Percentiles rank a stretch among this genome's conserved stretches.
These are phyloP conservation scores for Harpegnathos saltator DNA, from an alignment of 1,140 invertebrate genomes.

Conservation along the genomic window DNA sequence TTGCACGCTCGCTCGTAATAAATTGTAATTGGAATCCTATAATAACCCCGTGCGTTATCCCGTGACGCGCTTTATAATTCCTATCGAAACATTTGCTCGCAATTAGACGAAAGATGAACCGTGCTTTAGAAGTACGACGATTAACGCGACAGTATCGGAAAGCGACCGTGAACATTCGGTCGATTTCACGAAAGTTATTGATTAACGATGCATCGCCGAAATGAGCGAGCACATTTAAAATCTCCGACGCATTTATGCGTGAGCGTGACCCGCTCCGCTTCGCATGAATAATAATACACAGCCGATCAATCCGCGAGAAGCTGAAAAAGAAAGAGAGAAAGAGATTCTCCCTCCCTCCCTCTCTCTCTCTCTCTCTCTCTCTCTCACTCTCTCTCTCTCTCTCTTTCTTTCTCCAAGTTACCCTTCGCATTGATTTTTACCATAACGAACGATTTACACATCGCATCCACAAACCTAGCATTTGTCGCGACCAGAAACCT, in stretches of 20 bases:
- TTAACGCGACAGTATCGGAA: neutral
- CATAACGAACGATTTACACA: neutral
- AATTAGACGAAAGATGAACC: constrained; percentile 29
- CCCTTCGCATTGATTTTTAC: neutral
- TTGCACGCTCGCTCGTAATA: constrained; percentile 41
- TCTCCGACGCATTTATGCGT: neutral
- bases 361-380: no score
- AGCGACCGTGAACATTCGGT: neutral
- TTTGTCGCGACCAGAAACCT: neutral
- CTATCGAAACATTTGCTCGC: constrained; percentile 31
- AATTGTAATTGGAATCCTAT: constrained; percentile 37
- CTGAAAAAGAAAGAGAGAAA: neutral
- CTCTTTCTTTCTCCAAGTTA: neutral
- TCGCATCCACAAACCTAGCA: no score
- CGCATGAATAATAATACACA: neutral
- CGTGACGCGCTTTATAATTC: constrained; percentile 1
- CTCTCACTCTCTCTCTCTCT: no score
- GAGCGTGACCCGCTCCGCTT: neutral
- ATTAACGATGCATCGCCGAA: neutral
- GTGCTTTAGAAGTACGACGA: neutral
- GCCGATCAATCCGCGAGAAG: neutral
- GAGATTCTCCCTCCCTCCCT: no score
- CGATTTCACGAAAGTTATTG: constrained; percentile 29
- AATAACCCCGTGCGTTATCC: constrained; percentile 5
- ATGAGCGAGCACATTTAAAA: neutral